phyloP scores from a whole-genome alignment of 2,888 invertebrate species.

The Leptopilina drosophilae region DNA sequence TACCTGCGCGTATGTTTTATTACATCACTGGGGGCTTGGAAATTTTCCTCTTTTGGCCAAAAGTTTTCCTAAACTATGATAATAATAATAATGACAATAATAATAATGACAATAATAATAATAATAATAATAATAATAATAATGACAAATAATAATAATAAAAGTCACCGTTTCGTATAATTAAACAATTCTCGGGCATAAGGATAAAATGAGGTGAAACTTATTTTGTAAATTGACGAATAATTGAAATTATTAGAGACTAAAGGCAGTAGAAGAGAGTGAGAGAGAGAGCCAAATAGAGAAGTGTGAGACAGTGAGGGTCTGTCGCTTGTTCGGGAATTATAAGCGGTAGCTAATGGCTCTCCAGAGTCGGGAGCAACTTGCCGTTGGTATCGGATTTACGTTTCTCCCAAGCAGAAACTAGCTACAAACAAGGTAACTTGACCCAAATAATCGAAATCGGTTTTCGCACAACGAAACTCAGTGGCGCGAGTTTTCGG shows the following conservation, averaged over 20 bases:
- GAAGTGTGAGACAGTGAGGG: not conserved
- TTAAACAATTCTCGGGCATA: not conserved
- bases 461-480: slow-evolving; percentile 59
- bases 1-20: not conserved
- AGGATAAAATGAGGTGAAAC: not conserved
- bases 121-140: not conserved
- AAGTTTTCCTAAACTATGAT: not conserved
- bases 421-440: slow-evolving; percentile 50
- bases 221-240: not conserved
- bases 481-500: slow-evolving; percentile 52
- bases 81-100: not conserved
- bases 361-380: slow-evolving; percentile 34
- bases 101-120: not conserved
- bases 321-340: slow-evolving; percentile 25
- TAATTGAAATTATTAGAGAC: not conserved
- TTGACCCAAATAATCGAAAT: slow-evolving; percentile 65
- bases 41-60: not conserved
- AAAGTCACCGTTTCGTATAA: not conserved
- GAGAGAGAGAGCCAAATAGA: not conserved
- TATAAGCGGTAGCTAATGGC: slow-evolving; percentile 32
- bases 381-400: slow-evolving; percentile 53
- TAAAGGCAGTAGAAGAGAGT: not conserved
- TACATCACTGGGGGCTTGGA: not conserved
- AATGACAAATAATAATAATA: not conserved
- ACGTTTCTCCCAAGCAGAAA: slow-evolving; percentile 58